Conservation (phyloP, 1,140 invertebrate genomes). For the Atta colombica region DNA sequence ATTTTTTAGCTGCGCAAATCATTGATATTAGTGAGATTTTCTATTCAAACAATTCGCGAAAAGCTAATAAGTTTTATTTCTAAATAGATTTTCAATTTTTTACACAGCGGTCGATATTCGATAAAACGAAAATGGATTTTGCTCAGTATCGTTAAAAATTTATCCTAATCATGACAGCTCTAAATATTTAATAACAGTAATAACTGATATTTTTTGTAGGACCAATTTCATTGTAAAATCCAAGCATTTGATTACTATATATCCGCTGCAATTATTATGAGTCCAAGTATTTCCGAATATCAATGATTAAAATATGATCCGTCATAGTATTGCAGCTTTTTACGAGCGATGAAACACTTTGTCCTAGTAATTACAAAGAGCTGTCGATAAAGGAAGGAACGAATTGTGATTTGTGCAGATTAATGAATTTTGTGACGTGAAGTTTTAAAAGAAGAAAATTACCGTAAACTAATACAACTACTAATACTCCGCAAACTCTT, state of each 20-base stretch:
- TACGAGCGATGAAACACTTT: constrained; percentile 20
- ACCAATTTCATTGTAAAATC: constrained; percentile 18
- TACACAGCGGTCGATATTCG: not conserved
- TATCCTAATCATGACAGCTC: constrained; percentile 8
- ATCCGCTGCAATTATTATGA: constrained; percentile 11
- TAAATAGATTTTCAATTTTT: constrained; percentile 12
- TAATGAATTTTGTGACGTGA: constrained; percentile 18
- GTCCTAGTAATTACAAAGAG: constrained; percentile 22
- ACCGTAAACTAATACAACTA: not conserved
- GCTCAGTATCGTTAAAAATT: constrained; percentile 31
- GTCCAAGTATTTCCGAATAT: constrained; percentile 24
- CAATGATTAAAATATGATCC: constrained; percentile 32
- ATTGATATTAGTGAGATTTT: not conserved
- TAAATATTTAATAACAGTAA: constrained; percentile 22
- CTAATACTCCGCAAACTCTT: constrained; percentile 18
- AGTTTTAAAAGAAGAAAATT: constrained; percentile 5
- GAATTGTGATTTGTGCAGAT: constrained; percentile 24
- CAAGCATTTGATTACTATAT: not conserved
- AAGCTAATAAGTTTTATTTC: not conserved
- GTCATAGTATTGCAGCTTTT: constrained; percentile 1
- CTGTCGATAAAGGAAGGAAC: constrained; percentile 40
- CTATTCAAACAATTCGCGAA: not conserved
- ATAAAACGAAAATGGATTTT: not conserved
- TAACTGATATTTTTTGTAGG: constrained; percentile 7
- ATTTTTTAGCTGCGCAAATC: not conserved